Evolutionary conservation across 2,797 vertebrate genomes (phyloP).

Genomic region (Podarcis lilfordi): DNA sequence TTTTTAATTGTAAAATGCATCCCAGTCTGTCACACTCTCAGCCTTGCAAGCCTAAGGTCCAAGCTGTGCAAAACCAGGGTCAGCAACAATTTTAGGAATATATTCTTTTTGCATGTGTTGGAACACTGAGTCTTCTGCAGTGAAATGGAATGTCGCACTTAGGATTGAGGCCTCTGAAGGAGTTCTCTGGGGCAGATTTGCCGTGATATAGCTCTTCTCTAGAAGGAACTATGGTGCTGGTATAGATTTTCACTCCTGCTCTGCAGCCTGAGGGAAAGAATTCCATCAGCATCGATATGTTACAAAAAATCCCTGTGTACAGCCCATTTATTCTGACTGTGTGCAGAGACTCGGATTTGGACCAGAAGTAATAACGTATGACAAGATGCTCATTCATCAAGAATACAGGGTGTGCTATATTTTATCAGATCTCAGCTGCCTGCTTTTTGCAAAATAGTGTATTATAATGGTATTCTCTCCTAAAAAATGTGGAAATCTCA

Average conservation of each 20-base stretch:
- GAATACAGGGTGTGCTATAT: conserved; percentile 10
- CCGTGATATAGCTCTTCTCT: not conserved
- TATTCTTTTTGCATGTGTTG: not conserved
- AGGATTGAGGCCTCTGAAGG: not conserved
- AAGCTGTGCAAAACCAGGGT: not conserved
- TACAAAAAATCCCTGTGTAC: not conserved
- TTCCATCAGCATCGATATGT: not conserved
- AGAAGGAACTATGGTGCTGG: not conserved
- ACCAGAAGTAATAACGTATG: conserved; percentile 28
- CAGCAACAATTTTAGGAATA: not conserved
- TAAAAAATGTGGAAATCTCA: not conserved
- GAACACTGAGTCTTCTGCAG: not conserved
- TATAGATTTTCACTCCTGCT: conserved; percentile 7
- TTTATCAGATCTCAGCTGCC: conserved; percentile 3
- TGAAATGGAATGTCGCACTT: not conserved
- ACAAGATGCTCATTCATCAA: conserved; percentile 26
- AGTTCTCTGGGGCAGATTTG: not conserved
- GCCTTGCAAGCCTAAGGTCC: not conserved
- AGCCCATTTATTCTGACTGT: conserved; percentile 26
- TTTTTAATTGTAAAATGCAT: not conserved
- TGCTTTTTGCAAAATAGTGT: not conserved
- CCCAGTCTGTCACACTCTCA: not conserved
- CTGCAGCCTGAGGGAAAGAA: conserved; percentile 13
- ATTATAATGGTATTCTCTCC: not conserved
- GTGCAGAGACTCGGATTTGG: conserved; percentile 15